These are phyloP conservation scores for Leucopsar rothschildi DNA, from an alignment of 2,113 vertebrate species.

Conservation along the genomic window DNA sequence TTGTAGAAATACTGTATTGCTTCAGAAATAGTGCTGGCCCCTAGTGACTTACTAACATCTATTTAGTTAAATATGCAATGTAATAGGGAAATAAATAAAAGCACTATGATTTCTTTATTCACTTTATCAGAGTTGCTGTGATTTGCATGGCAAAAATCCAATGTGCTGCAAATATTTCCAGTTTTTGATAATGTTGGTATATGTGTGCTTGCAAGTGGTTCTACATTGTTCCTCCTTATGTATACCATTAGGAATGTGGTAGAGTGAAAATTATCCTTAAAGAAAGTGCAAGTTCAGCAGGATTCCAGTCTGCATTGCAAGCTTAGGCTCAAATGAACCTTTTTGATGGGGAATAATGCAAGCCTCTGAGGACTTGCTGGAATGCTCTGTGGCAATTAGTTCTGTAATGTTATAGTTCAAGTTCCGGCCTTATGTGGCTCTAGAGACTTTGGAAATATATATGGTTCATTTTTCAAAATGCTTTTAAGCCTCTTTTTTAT, in stretches of 20 bases:
- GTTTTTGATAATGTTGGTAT: background rate
- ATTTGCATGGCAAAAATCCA: background rate
- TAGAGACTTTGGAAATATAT: background rate
- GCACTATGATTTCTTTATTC: background rate
- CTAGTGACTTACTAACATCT: background rate
- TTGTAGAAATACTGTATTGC: background rate
- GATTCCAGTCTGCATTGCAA: constrained; percentile 31
- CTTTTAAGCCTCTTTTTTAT: background rate
- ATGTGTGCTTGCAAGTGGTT: background rate
- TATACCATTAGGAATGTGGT: constrained; percentile 18
- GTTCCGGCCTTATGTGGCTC: background rate
- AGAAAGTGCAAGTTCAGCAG: constrained; percentile 29
- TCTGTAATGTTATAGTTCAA: constrained; percentile 34
- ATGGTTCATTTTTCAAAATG: background rate
- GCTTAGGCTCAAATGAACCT: constrained; percentile 23
- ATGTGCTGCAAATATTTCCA: background rate
- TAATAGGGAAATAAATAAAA: background rate
- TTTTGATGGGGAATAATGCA: constrained; percentile 27
- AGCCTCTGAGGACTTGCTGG: constrained; percentile 9
- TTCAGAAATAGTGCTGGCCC: background rate
- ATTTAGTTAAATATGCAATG: background rate
- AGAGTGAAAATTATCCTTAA: constrained; percentile 35
- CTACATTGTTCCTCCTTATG: background rate
- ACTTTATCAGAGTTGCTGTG: background rate
- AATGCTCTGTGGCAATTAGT: constrained; percentile 36